Evolutionary conservation across 2,888 invertebrate genomes (phyloP), one percentile per base, ranked within the genome.

Genomic region (Agapetus fuscipes): DNA sequence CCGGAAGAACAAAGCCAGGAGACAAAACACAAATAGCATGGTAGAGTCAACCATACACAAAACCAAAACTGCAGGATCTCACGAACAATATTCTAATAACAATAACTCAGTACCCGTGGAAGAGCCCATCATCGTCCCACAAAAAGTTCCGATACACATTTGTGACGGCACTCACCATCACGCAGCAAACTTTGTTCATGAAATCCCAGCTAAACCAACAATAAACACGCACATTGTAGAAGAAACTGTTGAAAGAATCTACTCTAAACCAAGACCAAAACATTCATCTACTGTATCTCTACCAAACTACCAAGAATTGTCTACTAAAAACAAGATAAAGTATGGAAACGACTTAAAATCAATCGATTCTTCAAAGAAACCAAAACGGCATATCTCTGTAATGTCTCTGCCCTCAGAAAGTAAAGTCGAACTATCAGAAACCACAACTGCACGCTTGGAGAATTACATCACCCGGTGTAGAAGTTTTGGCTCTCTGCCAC

Each of bases 261-360:
- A n/a, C n/a, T n/a, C n/a, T n/a, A n/a, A n/a, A n/a, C n/a, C n/a
- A n/a, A n/a, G 63, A 48, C 56, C 56, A 40, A 71, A 70, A 53
- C 69, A 65, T 49, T 55, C 59, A 37, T 72, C 71, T 32, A 66
- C 70, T 3, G 61, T 66, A 37, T 72, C 72, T 12, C 52, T 73
- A 39, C 72, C 72, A 11, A 71, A 70, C 54, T 71, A 70, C 53
- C 64, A 57, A 49, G 70, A 72, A 48, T 53, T 70, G 31, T 61
- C 60, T 3, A 59, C 56, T 2, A 52, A 51, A 44, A 55, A 54
- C 9, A 54, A 54, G 5, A 54, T 53, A 25, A 50, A 51, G 3
- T 51, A 54, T 35, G 50, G 49, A 28, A 48, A n/a, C n/a, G n/a
- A n/a, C n/a, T n/a, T n/a, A n/a, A n/a, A n/a, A n/a, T 49, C 17